These are phyloP conservation scores for Lutraria lutraria DNA, from an alignment of 2,888 invertebrate genomes.

Conservation along the genomic window DNA sequence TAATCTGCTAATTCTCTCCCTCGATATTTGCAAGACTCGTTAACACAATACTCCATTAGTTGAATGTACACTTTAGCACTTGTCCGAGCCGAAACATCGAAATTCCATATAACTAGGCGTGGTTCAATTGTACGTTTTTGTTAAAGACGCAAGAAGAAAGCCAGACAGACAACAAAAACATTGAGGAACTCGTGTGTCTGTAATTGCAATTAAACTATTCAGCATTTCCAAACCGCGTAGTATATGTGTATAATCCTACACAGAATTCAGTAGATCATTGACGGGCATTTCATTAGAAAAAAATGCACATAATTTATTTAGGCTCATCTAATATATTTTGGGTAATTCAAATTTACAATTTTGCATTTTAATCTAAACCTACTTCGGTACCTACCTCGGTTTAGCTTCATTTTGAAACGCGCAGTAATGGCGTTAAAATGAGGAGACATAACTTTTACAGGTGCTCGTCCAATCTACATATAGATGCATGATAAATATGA, in stretches of 20 bases:
- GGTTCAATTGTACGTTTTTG: constrained; percentile 5
- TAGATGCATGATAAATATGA: too few relatives aligned
- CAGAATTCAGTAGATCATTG: neutral
- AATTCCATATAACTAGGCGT: constrained; percentile 19
- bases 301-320: neutral
- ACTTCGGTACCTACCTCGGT: too few relatives aligned
- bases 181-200: constrained; percentile 19
- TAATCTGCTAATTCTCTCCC: neutral
- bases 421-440: too few relatives aligned
- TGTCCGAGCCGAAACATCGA: neutral
- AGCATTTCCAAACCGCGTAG: constrained; percentile 21
- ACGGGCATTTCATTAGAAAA: neutral
- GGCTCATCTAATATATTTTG: neutral
- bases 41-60: neutral
- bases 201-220: constrained; percentile 9
- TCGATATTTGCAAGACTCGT: neutral
- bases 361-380: neutral
- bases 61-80: neutral
- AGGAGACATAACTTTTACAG: too few relatives aligned
- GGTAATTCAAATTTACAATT: constrained; percentile 10
- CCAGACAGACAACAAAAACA: constrained; percentile 26
- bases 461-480: too few relatives aligned
- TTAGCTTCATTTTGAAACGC: too few relatives aligned
- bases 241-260: constrained; percentile 4
- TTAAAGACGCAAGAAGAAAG: constrained; percentile 1